Evolutionary conservation across 2,113 vertebrate genomes (phyloP).

Genomic region (Seriola rivoliana): DNA sequence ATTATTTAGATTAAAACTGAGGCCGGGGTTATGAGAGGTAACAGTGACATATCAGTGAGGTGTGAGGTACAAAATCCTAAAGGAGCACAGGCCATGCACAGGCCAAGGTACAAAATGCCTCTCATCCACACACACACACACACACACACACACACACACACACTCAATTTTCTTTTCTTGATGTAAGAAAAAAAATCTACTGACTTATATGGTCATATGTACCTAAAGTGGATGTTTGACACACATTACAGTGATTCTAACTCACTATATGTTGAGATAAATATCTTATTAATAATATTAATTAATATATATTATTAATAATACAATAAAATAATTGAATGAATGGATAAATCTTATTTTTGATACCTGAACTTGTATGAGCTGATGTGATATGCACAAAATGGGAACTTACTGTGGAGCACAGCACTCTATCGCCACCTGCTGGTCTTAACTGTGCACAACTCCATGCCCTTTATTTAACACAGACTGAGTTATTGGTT

Average conservation of each 20-base stretch:
- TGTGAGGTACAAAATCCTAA: not conserved
- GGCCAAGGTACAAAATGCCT: not conserved
- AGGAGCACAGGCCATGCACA: too few relatives aligned
- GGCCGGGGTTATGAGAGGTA: not conserved
- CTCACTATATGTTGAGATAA: not conserved
- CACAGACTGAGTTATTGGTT: not conserved
- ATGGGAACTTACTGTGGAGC: not conserved
- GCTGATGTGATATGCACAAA: not conserved
- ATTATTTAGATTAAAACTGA: slow-evolving; percentile 24
- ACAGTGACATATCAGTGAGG: not conserved
- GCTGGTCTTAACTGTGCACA: slow-evolving; percentile 35
- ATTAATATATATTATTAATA: too few relatives aligned
- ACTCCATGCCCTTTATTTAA: not conserved
- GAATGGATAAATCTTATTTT: not conserved
- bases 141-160: not conserved
- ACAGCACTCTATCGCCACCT: slow-evolving; percentile 58
- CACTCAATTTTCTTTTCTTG: not conserved
- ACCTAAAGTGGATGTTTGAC: not conserved
- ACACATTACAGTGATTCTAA: not conserved
- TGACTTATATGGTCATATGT: not conserved
- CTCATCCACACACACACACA: not conserved
- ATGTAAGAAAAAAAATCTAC: not conserved
- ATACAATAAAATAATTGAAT: not conserved
- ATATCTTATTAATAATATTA: too few relatives aligned
- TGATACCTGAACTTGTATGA: not conserved